Evolutionary conservation across 2,113 vertebrate genomes (phyloP).

Genomic region (Cinclus mexicanus): DNA sequence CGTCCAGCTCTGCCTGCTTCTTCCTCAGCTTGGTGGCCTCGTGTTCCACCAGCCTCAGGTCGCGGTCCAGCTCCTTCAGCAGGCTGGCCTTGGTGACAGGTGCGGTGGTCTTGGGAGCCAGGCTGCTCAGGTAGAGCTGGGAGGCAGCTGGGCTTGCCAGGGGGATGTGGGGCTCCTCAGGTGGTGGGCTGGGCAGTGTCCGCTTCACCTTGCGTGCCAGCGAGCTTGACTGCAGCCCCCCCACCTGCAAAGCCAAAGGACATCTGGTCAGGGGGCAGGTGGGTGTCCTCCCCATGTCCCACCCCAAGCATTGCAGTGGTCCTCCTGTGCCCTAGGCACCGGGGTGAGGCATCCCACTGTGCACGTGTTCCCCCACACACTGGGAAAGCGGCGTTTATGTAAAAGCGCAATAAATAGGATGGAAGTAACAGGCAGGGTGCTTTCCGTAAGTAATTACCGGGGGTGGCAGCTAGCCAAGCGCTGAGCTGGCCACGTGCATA

Average conservation of each 20-base stretch:
- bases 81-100: slow-evolving; percentile 92
- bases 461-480: background rate
- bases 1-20: slow-evolving; percentile 96
- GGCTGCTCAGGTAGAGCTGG: slow-evolving; percentile 89
- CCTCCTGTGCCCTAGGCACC: rapidly evolving
- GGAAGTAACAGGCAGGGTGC: slow-evolving; percentile 57
- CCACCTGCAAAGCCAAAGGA: slow-evolving; percentile 77
- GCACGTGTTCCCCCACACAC: background rate
- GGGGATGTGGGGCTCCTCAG: slow-evolving; percentile 89
- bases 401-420: slow-evolving; percentile 55
- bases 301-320: background rate
- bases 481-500: background rate
- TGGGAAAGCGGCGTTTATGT: background rate
- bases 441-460: slow-evolving; percentile 33
- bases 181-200: slow-evolving; percentile 95
- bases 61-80: slow-evolving; percentile 92
- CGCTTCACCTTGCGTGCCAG: slow-evolving; percentile 97
- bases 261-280: background rate
- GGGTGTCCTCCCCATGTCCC: background rate
- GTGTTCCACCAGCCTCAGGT: slow-evolving; percentile 95
- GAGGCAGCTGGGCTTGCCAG: slow-evolving; percentile 87
- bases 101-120: slow-evolving; percentile 81
- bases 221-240: slow-evolving; percentile 88
- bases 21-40: slow-evolving; percentile 96
- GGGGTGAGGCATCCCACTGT: rapidly evolving